Percentiles rank a stretch among this genome's conserved stretches.
Conservation (phyloP, 2,797 vertebrate species). For the Furcifer pardalis region DNA sequence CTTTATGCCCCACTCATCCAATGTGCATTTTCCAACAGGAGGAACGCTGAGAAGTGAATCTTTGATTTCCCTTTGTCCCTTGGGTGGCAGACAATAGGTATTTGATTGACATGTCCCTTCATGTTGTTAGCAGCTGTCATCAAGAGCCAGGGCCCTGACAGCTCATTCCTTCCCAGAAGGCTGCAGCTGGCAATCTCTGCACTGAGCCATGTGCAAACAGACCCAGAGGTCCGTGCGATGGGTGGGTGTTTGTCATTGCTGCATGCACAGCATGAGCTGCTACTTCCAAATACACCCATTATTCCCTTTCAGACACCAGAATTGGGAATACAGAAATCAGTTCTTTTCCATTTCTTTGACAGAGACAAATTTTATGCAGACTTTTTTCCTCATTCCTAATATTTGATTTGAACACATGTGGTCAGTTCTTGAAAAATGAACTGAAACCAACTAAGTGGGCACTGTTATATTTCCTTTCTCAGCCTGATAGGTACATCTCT, state of each 20-base stretch:
- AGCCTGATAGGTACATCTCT: too few species aligned
- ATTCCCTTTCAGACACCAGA: background rate
- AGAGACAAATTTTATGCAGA: too few species aligned
- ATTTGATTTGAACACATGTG: too few species aligned
- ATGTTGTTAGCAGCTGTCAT: background rate
- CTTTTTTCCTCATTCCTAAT: too few species aligned
- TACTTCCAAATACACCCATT: background rate
- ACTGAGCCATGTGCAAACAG: background rate
- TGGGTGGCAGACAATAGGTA: background rate
- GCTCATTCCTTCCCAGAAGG: background rate
- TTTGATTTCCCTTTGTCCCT: background rate
- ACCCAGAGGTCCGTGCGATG: background rate
- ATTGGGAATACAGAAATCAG: background rate
- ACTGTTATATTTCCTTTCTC: too few species aligned
- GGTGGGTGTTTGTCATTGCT: background rate
- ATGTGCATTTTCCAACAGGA: background rate
- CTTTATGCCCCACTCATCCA: background rate
- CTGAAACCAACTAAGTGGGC: too few species aligned
- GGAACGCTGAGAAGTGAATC: background rate
- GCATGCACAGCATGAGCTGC: background rate
- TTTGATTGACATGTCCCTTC: background rate
- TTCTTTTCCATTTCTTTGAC: too few species aligned
- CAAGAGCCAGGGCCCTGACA: background rate
- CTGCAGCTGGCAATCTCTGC: background rate
- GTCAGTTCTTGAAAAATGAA: too few species aligned